Conservation (phyloP, 2,113 vertebrate genomes). For the Aepyceros melampus region DNA sequence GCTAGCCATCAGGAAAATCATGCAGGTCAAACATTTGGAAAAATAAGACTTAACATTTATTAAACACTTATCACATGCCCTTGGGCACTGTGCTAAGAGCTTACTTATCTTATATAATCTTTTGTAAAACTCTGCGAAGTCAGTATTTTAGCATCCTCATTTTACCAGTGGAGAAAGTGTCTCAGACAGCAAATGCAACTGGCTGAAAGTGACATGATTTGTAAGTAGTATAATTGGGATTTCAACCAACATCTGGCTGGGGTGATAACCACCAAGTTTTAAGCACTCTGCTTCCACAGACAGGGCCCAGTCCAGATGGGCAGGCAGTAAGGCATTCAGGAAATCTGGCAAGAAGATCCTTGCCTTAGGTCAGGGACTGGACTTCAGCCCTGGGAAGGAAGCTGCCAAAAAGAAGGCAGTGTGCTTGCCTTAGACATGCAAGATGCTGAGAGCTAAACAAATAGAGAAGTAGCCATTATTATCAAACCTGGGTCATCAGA, state of each 20-base stretch:
- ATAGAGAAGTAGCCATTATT: not conserved
- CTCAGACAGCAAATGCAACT: not conserved
- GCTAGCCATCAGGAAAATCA: not conserved
- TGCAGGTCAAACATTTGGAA: not conserved
- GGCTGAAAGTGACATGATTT: not conserved
- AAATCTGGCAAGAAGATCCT: not conserved
- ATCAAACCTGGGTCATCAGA: not conserved
- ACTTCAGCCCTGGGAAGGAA: not conserved
- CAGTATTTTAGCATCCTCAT: not conserved
- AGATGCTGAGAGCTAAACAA: not conserved
- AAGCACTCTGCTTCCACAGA: not conserved
- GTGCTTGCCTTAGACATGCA: not conserved
- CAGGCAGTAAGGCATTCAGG: not conserved
- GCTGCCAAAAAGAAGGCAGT: not conserved
- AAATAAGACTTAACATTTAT: not conserved
- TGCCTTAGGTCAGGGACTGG: not conserved
- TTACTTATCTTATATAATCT: not conserved
- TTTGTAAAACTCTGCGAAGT: slow-evolving; percentile 13
- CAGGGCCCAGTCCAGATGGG: not conserved
- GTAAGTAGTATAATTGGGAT: not conserved
- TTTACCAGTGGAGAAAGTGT: slow-evolving; percentile 6
- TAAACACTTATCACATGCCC: not conserved
- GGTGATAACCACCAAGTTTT: not conserved
- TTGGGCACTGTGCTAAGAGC: not conserved
- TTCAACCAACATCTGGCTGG: not conserved